Evolutionary conservation across 2,797 vertebrate genomes (phyloP).

Genomic region (Kryptolebias ocellatus): DNA sequence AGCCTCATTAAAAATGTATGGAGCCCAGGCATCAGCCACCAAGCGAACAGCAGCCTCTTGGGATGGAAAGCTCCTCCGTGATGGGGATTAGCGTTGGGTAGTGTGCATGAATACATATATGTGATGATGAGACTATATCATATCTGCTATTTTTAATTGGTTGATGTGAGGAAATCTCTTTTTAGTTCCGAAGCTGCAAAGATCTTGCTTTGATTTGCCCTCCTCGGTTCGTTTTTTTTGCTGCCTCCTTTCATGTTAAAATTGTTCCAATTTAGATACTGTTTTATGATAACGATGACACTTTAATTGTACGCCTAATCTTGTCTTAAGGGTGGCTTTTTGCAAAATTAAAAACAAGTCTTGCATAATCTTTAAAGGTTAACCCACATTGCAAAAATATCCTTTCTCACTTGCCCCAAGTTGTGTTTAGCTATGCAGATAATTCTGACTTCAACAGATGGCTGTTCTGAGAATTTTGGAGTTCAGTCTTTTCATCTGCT

Average conservation of each 20-base stretch:
- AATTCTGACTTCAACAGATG: conserved; percentile 15
- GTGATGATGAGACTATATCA: conserved; percentile 3
- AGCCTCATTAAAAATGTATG: conserved; percentile 90
- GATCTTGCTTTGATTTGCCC: conserved; percentile 28
- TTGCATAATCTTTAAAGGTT: conserved; percentile 55
- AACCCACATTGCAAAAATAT: conserved; percentile 15
- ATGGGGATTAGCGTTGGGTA: conserved; percentile 14
- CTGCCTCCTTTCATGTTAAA: conserved; percentile 42
- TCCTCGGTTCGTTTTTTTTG: conserved; percentile 10
- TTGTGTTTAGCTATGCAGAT: conserved; percentile 29
- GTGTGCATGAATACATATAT: conserved; percentile 20
- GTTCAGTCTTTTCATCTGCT: conserved; percentile 5
- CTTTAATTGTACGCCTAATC: conserved; percentile 58
- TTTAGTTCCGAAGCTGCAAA: conserved; percentile 15
- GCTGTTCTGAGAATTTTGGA: background rate
- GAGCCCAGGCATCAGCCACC: conserved; percentile 61
- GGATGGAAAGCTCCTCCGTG: conserved; percentile 57
- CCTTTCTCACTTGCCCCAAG: conserved; percentile 19
- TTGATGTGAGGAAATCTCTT: conserved; percentile 12
- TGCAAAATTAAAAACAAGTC: conserved; percentile 38
- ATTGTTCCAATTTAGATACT: conserved; percentile 60
- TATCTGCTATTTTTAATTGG: conserved; percentile 1
- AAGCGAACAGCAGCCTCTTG: conserved; percentile 70
- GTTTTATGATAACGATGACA: conserved; percentile 41
- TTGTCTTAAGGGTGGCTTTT: conserved; percentile 50